These are phyloP conservation scores for Bemisia tabaci DNA, from an alignment of 1,140 invertebrate genomes.

Conservation along the genomic window DNA sequence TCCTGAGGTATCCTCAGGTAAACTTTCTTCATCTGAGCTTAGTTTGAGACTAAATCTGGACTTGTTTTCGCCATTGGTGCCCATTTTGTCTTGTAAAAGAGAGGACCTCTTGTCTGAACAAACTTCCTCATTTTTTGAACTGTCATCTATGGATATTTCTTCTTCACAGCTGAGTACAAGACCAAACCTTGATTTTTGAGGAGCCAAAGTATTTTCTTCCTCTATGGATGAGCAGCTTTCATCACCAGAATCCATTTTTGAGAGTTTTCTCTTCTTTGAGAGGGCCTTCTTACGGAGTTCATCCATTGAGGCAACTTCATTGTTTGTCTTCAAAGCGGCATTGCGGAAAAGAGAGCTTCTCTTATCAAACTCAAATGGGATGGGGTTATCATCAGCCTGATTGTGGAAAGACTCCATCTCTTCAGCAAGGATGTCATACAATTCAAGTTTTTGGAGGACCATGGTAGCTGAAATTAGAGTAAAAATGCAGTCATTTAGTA, in stretches of 20 bases:
- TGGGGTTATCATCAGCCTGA: not conserved
- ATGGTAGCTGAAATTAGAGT: not conserved
- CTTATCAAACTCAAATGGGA: not conserved
- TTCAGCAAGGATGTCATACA: not conserved
- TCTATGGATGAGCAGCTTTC: not conserved
- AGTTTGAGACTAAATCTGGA: not conserved
- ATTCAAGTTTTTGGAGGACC: not conserved
- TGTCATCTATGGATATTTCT: too few species aligned
- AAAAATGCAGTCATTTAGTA: too few species aligned
- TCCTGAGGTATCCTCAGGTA: too few species aligned
- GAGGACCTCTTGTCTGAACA: too few species aligned
- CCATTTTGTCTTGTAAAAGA: too few species aligned
- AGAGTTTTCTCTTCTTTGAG: not conserved
- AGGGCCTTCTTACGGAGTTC: not conserved
- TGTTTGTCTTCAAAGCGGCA: not conserved
- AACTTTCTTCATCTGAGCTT: not conserved
- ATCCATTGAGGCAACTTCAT: not conserved
- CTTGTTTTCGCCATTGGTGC: not conserved
- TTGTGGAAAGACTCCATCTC: not conserved
- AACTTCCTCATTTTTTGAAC: too few species aligned
- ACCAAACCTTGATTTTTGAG: not conserved
- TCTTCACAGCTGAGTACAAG: too few species aligned
- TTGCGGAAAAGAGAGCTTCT: not conserved
- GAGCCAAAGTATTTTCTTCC: too few species aligned
- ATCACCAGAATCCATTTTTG: not conserved